These are phyloP conservation scores for Mus pahari DNA, from an alignment of 2,113 vertebrate species.

Conservation along the genomic window DNA sequence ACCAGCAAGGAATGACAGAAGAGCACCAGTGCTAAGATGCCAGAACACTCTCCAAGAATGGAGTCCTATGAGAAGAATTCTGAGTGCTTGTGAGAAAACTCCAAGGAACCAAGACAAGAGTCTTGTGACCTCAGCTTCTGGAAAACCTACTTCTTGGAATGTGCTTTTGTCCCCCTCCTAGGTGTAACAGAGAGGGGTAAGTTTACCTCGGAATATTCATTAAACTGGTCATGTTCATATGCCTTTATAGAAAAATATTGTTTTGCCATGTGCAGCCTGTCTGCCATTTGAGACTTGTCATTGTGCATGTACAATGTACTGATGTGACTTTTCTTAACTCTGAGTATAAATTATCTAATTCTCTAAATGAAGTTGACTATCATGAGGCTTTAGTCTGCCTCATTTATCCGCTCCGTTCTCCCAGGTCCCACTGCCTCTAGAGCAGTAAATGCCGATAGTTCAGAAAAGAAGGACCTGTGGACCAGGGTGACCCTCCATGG, in stretches of 20 bases:
- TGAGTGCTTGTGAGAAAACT: background rate
- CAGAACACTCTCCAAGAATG: background rate
- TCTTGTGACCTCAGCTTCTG: background rate
- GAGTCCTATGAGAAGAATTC: background rate
- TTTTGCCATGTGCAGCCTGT: background rate
- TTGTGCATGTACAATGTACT: background rate
- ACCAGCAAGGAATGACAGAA: background rate
- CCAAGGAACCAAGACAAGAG: background rate
- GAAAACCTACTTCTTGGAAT: background rate
- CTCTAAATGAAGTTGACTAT: background rate
- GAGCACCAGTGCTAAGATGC: background rate
- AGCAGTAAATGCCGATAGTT: background rate
- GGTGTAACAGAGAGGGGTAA: background rate
- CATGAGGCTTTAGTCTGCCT: no score
- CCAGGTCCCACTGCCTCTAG: background rate
- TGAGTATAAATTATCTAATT: background rate
- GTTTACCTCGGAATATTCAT: background rate
- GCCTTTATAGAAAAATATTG: background rate
- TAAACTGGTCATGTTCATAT: background rate
- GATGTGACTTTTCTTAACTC: background rate
- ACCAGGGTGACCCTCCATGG: rapidly evolving
- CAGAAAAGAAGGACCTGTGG: background rate
- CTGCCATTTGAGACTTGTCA: background rate
- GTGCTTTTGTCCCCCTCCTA: background rate
- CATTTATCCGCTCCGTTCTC: background rate